Percentiles rank a stretch among this genome's conserved stretches.
Evolutionary conservation across 2,113 vertebrate genomes (phyloP).

Genomic region (Delphinus delphis): DNA sequence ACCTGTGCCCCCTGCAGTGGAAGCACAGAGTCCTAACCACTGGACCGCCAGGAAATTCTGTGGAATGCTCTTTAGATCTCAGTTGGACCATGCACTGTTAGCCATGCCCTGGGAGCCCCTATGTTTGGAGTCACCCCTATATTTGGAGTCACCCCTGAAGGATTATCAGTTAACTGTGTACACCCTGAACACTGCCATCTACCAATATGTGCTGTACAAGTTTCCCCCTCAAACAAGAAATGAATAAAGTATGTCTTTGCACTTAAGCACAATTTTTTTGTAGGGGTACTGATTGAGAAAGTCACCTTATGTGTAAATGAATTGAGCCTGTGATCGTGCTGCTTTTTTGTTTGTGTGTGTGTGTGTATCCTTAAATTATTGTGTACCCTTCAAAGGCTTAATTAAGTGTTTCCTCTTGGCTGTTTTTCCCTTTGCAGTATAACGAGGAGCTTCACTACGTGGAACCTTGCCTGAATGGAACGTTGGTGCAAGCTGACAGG

Average conservation of each 20-base stretch:
- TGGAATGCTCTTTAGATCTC: conserved; percentile 11
- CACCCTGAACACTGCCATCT: background rate
- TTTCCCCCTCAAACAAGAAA: background rate
- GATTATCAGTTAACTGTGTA: background rate
- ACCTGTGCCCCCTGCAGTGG: too few relatives aligned
- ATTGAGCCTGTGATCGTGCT: background rate
- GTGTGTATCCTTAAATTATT: conserved; percentile 56
- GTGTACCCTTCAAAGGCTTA: conserved; percentile 59
- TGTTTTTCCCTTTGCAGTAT: conserved; percentile 87
- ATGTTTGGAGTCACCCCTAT: background rate
- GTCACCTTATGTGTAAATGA: background rate
- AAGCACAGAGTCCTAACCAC: too few relatives aligned
- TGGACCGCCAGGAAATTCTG: too few relatives aligned
- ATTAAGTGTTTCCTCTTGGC: conserved; percentile 59
- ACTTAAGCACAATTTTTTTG: background rate
- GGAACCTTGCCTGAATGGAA: conserved; percentile 96
- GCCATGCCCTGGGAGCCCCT: background rate
- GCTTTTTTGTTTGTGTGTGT: conserved; percentile 10
- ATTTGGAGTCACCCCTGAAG: background rate
- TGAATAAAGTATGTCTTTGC: conserved; percentile 16
- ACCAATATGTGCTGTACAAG: background rate
- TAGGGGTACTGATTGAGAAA: background rate
- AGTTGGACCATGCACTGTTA: background rate
- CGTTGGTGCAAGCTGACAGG: conserved; percentile 96
- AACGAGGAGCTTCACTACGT: conserved; percentile 97